Evolutionary conservation across 2,888 invertebrate genomes (phyloP).

Genomic region (Hydrotaea cyrtoneurina): DNA sequence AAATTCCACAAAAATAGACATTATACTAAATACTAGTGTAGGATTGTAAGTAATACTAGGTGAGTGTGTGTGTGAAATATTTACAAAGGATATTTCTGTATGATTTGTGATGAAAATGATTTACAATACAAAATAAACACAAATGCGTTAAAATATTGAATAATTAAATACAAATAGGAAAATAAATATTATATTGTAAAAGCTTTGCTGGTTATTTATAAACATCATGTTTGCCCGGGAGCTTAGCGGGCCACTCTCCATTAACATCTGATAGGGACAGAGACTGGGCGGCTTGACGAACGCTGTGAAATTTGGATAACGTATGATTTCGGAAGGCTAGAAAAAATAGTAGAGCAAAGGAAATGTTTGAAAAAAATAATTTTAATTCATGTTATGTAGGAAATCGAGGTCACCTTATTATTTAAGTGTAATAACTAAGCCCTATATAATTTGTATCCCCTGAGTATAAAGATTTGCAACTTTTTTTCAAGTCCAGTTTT

Average conservation of each 20-base stretch:
- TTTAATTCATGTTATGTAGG: neutral
- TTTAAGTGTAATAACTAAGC: too few species aligned
- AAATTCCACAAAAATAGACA: constrained; percentile 11
- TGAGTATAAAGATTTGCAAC: too few species aligned
- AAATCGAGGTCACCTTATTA: too few species aligned
- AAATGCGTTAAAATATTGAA: constrained; percentile 41
- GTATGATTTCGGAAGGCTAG: constrained; percentile 80
- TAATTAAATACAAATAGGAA: constrained; percentile 55
- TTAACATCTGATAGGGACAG: constrained; percentile 78
- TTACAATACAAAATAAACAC: neutral
- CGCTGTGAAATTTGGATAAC: constrained; percentile 79
- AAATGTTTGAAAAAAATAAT: neutral
- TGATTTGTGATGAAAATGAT: constrained; percentile 8
- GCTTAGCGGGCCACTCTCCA: constrained; percentile 74
- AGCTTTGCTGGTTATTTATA: neutral
- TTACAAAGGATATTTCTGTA: constrained; percentile 51
- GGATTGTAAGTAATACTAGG: constrained; percentile 47
- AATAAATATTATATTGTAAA: constrained; percentile 19
- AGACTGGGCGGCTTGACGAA: constrained; percentile 78
- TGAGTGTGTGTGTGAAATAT: constrained; percentile 46
- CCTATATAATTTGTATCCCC: too few species aligned
- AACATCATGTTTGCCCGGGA: constrained; percentile 44
- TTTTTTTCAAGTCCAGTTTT: too few species aligned
- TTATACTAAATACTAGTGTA: neutral
- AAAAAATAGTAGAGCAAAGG: constrained; percentile 46